Conservation (phyloP, 1,140 invertebrate genomes). For the Leucophenga varia region DNA sequence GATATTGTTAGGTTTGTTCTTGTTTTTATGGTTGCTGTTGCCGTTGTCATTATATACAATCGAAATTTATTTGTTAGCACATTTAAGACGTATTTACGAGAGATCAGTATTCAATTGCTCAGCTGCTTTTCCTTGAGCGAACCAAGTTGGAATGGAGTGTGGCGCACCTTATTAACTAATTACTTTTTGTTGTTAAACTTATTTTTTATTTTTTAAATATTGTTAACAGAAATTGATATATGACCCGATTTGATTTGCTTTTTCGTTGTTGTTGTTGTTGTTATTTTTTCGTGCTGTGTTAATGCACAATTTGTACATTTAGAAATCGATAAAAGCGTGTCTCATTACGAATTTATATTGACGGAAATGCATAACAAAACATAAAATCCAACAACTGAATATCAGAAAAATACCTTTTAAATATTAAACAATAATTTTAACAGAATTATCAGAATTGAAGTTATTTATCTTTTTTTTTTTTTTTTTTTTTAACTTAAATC, state of each 20-base stretch:
- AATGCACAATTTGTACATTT: constrained; percentile 41
- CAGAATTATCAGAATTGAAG: no score
- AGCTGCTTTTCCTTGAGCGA: constrained; percentile 2
- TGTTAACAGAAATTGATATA: constrained; percentile 50
- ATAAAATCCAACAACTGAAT: no score
- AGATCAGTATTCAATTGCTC: neutral
- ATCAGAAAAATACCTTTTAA: no score
- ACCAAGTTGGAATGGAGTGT: no score
- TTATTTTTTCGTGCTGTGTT: constrained; percentile 6
- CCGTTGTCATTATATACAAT: constrained; percentile 20
- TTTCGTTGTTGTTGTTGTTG: neutral
- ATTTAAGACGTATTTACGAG: constrained; percentile 1
- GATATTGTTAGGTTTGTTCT: no score
- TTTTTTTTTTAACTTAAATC: no score
- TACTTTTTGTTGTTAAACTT: constrained; percentile 46
- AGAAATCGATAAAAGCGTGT: constrained; percentile 47
- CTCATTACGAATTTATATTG: no score
- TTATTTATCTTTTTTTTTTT: no score
- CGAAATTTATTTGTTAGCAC: constrained; percentile 34
- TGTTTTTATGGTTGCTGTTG: constrained; percentile 4
- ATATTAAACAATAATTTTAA: no score
- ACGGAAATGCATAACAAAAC: no score
- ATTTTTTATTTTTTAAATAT: no score
- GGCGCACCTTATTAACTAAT: constrained; percentile 48
- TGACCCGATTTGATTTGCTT: constrained; percentile 17